Evolutionary conservation across 2,888 invertebrate genomes (phyloP).

Genomic region (Odontothrips loti): DNA sequence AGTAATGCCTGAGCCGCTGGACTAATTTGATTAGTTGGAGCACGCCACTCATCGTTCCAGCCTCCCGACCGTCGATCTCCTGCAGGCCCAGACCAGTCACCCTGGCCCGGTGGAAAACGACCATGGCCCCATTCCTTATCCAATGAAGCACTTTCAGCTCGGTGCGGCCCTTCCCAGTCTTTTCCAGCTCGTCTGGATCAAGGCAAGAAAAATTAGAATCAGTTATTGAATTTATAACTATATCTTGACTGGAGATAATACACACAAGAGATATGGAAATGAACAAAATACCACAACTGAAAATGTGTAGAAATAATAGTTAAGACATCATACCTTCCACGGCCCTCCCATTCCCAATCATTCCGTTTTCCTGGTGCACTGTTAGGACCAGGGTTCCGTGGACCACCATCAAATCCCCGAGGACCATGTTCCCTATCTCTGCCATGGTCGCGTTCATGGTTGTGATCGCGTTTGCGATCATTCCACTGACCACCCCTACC

Average conservation of each 20-base stretch:
- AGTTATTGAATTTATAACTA: too few relatives aligned
- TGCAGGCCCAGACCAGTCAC: conserved; percentile 32
- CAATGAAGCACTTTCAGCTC: conserved; percentile 26
- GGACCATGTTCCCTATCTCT: conserved; percentile 35
- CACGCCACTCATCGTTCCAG: conserved; percentile 10
- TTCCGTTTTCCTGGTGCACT: conserved; percentile 33
- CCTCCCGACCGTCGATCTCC: background rate
- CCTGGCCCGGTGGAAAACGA: conserved; percentile 30
- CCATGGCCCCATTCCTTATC: conserved; percentile 35
- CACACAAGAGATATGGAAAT: too few relatives aligned
- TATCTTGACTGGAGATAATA: too few relatives aligned
- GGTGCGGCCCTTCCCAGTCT: conserved; percentile 35
- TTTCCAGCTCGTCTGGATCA: conserved; percentile 33
- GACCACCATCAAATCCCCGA: conserved; percentile 27
- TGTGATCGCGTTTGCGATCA: conserved; percentile 30
- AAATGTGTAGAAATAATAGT: background rate
- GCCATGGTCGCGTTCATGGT: conserved; percentile 40
- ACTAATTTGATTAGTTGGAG: background rate
- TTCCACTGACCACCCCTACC: background rate
- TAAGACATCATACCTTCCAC: conserved; percentile 34
- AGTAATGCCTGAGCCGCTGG: background rate
- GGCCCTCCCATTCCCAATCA: conserved; percentile 39
- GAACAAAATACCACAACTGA: background rate
- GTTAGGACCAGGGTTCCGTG: conserved; percentile 31
- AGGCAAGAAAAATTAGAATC: background rate